Conservation (phyloP, 2,888 invertebrate species). For the Neuroscelio doddi region DNA sequence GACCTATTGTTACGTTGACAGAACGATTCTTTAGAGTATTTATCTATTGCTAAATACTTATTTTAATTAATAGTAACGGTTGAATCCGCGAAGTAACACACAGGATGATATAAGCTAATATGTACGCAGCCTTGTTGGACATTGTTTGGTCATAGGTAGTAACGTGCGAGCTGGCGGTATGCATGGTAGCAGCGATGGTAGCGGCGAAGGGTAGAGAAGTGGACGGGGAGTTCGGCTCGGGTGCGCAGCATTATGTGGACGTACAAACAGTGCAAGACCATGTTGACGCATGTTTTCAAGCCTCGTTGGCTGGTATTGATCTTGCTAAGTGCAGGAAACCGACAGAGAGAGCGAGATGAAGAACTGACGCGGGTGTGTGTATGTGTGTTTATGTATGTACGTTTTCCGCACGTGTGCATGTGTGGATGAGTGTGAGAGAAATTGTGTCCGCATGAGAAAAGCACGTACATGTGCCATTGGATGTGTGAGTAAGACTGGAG, state of each 20-base stretch:
- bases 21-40: no score
- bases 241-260: slow-evolving; percentile 71
- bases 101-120: slow-evolving; percentile 62
- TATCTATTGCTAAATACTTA: slow-evolving; percentile 34
- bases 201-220: slow-evolving; percentile 47
- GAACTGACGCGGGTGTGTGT: slow-evolving; percentile 23
- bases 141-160: slow-evolving; percentile 65
- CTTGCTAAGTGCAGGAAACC: slow-evolving; percentile 73
- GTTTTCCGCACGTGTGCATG: slow-evolving; percentile 28
- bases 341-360: slow-evolving; percentile 61
- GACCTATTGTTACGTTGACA: no score
- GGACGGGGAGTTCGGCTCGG: slow-evolving; percentile 48
- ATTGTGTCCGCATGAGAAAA: slow-evolving; percentile 20
- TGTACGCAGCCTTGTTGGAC: slow-evolving; percentile 70
- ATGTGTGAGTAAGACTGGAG: neutral
- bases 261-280: slow-evolving; percentile 72
- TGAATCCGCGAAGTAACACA: slow-evolving; percentile 52
- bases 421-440: slow-evolving; percentile 17
- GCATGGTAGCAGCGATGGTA: slow-evolving; percentile 30
- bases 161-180: slow-evolving; percentile 33
- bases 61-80: slow-evolving; percentile 58
- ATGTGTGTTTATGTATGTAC: slow-evolving; percentile 29
- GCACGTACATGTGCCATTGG: no score
- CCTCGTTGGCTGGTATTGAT: slow-evolving; percentile 77
- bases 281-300: slow-evolving; percentile 79